A percentile compares a stretch with the other conserved stretches of the same genome.
Evolutionary conservation across 1,140 invertebrate species (phyloP).

Genomic region (Metaphire vulgaris): DNA sequence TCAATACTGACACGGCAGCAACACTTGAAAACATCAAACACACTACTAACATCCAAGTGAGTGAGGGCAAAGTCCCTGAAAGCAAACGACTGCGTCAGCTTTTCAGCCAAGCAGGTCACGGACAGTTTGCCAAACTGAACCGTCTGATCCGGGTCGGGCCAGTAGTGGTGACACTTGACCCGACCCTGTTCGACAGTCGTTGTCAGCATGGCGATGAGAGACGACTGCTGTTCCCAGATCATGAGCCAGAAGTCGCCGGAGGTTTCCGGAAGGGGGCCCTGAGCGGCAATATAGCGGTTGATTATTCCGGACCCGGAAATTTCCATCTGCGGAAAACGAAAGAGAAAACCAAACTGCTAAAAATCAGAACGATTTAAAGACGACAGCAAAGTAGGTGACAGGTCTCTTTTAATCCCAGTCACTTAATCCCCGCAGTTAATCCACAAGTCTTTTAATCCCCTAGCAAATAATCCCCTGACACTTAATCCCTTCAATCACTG

Average conservation of each 20-base stretch:
- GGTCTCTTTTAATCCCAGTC: too few relatives aligned
- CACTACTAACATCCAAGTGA: conserved; percentile 50
- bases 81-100: conserved; percentile 7
- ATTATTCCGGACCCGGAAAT: conserved; percentile 85
- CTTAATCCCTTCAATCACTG: too few relatives aligned
- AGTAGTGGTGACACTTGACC: conserved; percentile 92
- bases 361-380: too few relatives aligned
- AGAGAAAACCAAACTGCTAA: neutral
- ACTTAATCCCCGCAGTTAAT: too few relatives aligned
- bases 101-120: neutral
- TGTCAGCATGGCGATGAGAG: conserved; percentile 90
- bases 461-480: too few relatives aligned
- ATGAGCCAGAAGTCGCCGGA: conserved; percentile 94
- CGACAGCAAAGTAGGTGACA: too few relatives aligned
- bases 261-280: conserved; percentile 85
- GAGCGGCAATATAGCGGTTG: conserved; percentile 94
- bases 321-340: conserved; percentile 64
- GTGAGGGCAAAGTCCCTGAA: conserved; percentile 21
- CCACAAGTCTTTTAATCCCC: too few relatives aligned
- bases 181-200: conserved; percentile 81
- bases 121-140: conserved; percentile 39
- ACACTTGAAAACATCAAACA: too few relatives aligned
- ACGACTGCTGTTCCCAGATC: conserved; percentile 82
- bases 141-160: conserved; percentile 76
- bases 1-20: too few relatives aligned